A percentile compares a stretch with the other conserved stretches of the same genome.
phyloP scores from a whole-genome alignment of 2,888 invertebrate species.

The Monopis laevigella region DNA sequence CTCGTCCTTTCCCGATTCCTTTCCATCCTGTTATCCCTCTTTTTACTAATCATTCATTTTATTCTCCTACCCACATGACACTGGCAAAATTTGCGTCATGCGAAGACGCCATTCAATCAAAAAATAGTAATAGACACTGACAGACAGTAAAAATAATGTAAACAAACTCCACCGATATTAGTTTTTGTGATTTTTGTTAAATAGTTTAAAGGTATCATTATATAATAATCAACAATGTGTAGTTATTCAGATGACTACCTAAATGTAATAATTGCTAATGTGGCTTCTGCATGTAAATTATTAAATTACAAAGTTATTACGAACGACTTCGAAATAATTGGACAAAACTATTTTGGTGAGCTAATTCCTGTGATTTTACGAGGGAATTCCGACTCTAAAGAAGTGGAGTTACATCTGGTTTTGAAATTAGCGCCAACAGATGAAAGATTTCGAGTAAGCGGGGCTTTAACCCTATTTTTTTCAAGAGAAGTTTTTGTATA shows the following conservation, averaged over 20 bases:
- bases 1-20: no score
- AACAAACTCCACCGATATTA: no score
- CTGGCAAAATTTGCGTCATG: no score
- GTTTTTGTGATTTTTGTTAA: no score
- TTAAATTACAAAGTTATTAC: neutral
- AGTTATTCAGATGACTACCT: constrained; percentile 2
- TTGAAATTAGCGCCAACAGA: constrained; percentile 51
- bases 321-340: constrained; percentile 23
- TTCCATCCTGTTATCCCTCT: no score
- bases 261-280: neutral
- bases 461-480: constrained; percentile 45
- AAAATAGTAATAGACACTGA: no score
- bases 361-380: constrained; percentile 37
- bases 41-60: no score
- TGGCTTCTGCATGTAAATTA: neutral
- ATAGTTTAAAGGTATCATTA: no score
- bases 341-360: constrained; percentile 53
- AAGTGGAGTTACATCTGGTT: constrained; percentile 29
- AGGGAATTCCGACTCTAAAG: constrained; percentile 23
- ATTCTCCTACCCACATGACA: no score
- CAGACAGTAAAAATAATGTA: no score
- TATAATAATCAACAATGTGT: neutral
- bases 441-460: constrained; percentile 45
- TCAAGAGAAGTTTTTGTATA: constrained; percentile 46
- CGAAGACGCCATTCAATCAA: no score